These are phyloP conservation scores for Helicoverpa zea DNA, from an alignment of 1,140 invertebrate species.

Conservation along the genomic window DNA sequence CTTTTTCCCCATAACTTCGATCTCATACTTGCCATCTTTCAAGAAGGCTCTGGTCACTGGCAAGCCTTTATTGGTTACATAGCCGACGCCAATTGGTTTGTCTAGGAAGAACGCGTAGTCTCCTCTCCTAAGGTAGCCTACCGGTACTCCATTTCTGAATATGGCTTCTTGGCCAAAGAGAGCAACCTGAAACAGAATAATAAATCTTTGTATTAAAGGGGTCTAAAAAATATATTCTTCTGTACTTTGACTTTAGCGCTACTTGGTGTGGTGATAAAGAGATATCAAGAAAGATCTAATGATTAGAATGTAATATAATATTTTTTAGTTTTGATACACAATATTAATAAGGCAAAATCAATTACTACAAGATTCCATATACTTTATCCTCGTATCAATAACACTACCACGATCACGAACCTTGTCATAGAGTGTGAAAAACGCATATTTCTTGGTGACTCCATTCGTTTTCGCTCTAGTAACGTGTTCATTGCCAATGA, in stretches of 20 bases:
- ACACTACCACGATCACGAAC: conserved; percentile 60
- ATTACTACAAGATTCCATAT: no score
- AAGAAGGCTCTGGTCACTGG: conserved; percentile 90
- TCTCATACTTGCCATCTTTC: conserved; percentile 91
- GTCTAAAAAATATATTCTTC: no score
- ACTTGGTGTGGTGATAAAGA: no score
- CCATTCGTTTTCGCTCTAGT: conserved; percentile 89
- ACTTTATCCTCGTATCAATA: no score
- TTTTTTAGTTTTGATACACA: no score
- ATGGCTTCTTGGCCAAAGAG: conserved; percentile 95
- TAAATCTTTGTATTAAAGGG: background rate
- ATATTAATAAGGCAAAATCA: no score
- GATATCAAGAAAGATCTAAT: no score
- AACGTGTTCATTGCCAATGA: conserved; percentile 92
- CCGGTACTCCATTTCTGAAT: conserved; percentile 91
- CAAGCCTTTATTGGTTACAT: conserved; percentile 79
- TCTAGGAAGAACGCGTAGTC: conserved; percentile 93
- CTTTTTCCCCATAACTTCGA: conserved; percentile 92
- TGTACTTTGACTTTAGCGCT: no score
- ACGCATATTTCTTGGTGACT: conserved; percentile 91
- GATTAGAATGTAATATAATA: no score
- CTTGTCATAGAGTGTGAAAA: conserved; percentile 91
- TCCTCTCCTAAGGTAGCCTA: conserved; percentile 93
- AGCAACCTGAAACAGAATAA: conserved; percentile 86
- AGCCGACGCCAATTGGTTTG: conserved; percentile 89